phyloP scores from a whole-genome alignment of 2,797 vertebrate species.

The Graptemys geographica region DNA sequence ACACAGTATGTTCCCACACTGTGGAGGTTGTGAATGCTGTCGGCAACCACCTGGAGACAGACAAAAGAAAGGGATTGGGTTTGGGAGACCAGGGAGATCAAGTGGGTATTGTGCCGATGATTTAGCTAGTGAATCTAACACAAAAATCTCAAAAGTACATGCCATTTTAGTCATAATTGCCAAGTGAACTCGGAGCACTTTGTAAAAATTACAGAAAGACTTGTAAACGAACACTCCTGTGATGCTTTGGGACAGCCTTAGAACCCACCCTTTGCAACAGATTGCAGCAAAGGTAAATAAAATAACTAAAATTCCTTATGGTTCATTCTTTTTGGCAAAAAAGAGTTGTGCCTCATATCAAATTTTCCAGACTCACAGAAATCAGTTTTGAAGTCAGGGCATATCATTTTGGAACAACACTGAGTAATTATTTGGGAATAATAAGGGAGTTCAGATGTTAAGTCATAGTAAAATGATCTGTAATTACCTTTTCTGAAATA shows the following conservation, averaged over 20 bases:
- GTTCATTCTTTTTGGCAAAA: rapidly evolving
- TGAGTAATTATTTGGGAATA: neutral
- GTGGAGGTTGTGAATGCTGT: neutral
- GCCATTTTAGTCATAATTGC: neutral
- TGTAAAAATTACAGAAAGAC: neutral
- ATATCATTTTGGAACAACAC: neutral
- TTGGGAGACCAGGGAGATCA: neutral
- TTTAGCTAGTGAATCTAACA: neutral
- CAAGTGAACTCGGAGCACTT: neutral
- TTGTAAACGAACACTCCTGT: neutral
- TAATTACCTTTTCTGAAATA: neutral
- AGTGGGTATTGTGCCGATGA: neutral
- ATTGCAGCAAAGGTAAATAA: neutral
- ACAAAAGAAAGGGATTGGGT: rapidly evolving
- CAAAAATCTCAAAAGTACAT: neutral
- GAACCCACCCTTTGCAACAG: neutral
- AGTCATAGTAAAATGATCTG: neutral
- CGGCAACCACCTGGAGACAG: neutral
- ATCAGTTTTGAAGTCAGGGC: neutral
- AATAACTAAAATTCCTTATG: neutral
- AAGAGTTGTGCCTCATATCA: neutral
- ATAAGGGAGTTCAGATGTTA: neutral
- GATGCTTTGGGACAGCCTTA: neutral
- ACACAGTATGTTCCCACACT: rapidly evolving
- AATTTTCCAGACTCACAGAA: neutral